Evolutionary conservation across 2,888 invertebrate genomes (phyloP), one percentile per base, ranked within the genome.

Genomic region (Cepaea hortensis): DNA sequence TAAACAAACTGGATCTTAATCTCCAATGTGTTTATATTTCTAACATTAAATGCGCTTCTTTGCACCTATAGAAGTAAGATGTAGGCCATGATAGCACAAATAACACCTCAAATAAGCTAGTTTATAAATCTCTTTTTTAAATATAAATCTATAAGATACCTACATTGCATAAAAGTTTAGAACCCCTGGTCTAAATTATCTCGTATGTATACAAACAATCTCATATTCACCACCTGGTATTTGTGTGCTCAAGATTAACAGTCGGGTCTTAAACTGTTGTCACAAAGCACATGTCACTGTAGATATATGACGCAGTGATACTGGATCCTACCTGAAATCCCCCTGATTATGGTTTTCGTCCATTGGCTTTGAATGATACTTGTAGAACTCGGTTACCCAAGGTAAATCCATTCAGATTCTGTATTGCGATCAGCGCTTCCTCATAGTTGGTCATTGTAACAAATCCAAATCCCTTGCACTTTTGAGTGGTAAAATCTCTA

Each of bases 391-490:
- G 97, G 95, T 98, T 98, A 93, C 98, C 98, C 93, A 99, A 96
- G 93, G 98, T 97, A 95, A 98, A 98, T 93, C 98, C 98, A 95
- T 99, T 98, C 94, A 99, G 96, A 90, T 98, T 98, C 95, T 98
- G 98, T 94, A 98, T 98, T 92, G 99, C 98, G 93, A 98, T 97
- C 90, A 98, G 97, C 88, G 98, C 98, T 95, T 99, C 98, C 94
- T 98, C 98, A 94, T 99, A 98, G 95, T 98, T 98, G 94, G 98
- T 98, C 98, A 99, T 99, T 90, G 98, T 98, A 91, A 99, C 98
- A 95, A 98, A 98, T 91, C 98, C 99, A 95, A 98, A 99, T 76
- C 99, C 99, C 96, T 98, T 98, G 96, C 98, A 98, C 95, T 98
- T 98, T 96, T 98, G 98, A 91, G 98, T 98, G 94, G 97, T 97